These are phyloP conservation scores for Cantharis flavilabris DNA, from an alignment of 2,888 invertebrate species.

Conservation along the genomic window DNA sequence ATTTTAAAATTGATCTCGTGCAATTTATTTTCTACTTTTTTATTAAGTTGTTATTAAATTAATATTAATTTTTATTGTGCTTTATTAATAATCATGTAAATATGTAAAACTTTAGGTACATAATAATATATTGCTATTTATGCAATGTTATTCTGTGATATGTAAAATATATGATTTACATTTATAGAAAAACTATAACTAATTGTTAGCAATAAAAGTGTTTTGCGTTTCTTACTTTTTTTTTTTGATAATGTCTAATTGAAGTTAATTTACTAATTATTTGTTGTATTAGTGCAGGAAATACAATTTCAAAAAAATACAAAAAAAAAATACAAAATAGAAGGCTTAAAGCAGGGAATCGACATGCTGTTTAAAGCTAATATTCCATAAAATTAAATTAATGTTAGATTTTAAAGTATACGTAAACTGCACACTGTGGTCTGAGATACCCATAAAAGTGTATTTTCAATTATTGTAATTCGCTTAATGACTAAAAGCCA, in stretches of 20 bases:
- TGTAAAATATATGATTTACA: slow-evolving; percentile 39
- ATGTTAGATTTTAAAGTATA: too few relatives aligned
- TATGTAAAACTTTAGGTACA: slow-evolving; percentile 36
- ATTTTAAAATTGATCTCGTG: background rate
- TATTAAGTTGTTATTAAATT: slow-evolving; percentile 1
- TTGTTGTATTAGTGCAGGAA: too few relatives aligned
- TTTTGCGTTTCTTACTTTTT: background rate
- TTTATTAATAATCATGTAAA: slow-evolving; percentile 27
- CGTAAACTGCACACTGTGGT: too few relatives aligned
- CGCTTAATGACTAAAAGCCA: too few relatives aligned
- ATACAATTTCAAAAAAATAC: too few relatives aligned
- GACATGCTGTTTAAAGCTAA: too few relatives aligned
- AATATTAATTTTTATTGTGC: slow-evolving; percentile 5
- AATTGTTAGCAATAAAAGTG: slow-evolving; percentile 26
- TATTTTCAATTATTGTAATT: too few relatives aligned
- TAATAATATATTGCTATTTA: slow-evolving; percentile 39
- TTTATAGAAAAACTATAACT: slow-evolving; percentile 32
- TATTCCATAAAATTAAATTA: too few relatives aligned
- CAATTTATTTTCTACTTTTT: background rate
- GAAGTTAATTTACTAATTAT: too few relatives aligned
- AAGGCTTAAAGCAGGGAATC: too few relatives aligned
- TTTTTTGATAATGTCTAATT: background rate
- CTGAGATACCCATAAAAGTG: too few relatives aligned
- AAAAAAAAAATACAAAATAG: too few relatives aligned
- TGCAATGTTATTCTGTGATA: slow-evolving; percentile 46